A percentile compares a stretch with the other conserved stretches of the same genome.
phyloP scores from a whole-genome alignment of 2,888 invertebrate species.

The Zygothrica quintamaculata region DNA sequence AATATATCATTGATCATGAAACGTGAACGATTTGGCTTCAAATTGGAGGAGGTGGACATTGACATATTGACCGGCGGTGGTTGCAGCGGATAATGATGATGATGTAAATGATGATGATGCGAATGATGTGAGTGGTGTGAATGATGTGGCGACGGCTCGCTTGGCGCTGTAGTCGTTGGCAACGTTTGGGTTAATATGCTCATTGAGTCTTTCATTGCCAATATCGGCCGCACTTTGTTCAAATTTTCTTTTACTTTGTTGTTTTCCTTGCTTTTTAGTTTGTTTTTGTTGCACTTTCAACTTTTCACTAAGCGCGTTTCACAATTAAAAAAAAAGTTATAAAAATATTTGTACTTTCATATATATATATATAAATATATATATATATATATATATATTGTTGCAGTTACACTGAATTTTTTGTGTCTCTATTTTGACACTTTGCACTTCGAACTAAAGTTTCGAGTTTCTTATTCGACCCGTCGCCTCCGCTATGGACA shows the following conservation, averaged over 20 bases:
- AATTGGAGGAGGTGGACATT: constrained; percentile 71
- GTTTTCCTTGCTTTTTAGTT: too few relatives aligned
- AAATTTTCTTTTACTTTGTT: too few relatives aligned
- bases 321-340: constrained; percentile 31
- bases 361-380: too few relatives aligned
- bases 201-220: constrained; percentile 83
- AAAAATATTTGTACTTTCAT: too few relatives aligned
- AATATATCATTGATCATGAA: constrained; percentile 83
- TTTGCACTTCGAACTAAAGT: not conserved
- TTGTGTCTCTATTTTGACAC: not conserved
- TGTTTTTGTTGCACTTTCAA: constrained; percentile 19
- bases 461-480: constrained; percentile 9
- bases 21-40: constrained; percentile 82
- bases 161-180: constrained; percentile 57
- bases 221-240: constrained; percentile 12
- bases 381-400: too few relatives aligned
- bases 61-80: constrained; percentile 65
- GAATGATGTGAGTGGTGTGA: too few relatives aligned
- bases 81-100: constrained; percentile 48
- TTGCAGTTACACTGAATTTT: constrained; percentile 10
- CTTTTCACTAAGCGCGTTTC: constrained; percentile 5
- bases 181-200: constrained; percentile 81
- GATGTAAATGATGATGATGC: constrained; percentile 43
- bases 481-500: constrained; percentile 52
- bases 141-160: constrained; percentile 60